Conservation (phyloP, 2,113 vertebrate species). For the Pungitius pungitius region DNA sequence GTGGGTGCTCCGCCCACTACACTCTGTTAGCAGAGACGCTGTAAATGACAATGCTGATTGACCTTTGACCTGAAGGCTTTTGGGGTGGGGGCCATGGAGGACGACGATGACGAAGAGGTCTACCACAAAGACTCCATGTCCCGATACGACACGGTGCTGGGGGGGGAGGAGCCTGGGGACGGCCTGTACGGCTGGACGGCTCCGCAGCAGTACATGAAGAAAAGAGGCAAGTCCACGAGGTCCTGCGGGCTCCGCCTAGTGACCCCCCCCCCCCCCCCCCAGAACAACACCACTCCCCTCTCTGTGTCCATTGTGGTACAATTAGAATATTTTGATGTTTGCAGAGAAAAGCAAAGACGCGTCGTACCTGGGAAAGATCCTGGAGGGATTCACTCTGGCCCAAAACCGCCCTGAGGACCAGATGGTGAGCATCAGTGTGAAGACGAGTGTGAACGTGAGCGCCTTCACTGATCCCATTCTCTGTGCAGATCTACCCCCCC, state of each 20-base stretch:
- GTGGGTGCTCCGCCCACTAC: slow-evolving; percentile 54
- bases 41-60: background rate
- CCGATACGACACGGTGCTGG: slow-evolving; percentile 88
- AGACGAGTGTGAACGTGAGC: background rate
- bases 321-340: background rate
- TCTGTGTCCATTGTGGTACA: background rate
- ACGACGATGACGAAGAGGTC: slow-evolving; percentile 95
- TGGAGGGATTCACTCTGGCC: slow-evolving; percentile 70
- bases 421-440: slow-evolving; percentile 20
- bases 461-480: background rate
- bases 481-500: slow-evolving; percentile 84
- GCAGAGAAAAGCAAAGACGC: slow-evolving; percentile 67
- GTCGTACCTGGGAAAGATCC: slow-evolving; percentile 64
- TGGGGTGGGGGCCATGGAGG: slow-evolving; percentile 93
- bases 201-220: slow-evolving; percentile 85
- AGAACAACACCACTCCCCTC: too few species aligned
- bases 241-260: background rate
- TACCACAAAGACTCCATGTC: slow-evolving; percentile 90
- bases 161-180: slow-evolving; percentile 93
- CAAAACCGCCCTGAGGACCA: slow-evolving; percentile 4
- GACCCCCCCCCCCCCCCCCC: too few species aligned
- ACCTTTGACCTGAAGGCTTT: slow-evolving; percentile 85
- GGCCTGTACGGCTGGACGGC: slow-evolving; percentile 96
- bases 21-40: background rate
- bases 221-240: slow-evolving; percentile 54